Evolutionary conservation across 2,113 vertebrate species (phyloP).

Genomic region (Columbina picui): DNA sequence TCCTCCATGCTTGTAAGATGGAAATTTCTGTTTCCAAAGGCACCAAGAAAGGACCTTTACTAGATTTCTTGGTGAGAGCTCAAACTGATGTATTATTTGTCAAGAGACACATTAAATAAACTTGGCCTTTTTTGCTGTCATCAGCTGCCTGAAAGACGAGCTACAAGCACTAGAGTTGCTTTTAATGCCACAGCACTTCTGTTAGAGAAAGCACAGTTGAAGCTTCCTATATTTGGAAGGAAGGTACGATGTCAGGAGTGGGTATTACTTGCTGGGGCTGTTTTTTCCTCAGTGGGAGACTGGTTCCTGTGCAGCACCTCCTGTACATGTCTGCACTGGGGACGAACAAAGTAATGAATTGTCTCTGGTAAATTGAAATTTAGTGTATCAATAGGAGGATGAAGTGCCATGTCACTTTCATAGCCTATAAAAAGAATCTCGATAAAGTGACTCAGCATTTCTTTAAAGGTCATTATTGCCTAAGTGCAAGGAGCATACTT

Average conservation of each 20-base stretch:
- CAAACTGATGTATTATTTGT: slow-evolving; percentile 51
- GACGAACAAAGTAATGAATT: neutral
- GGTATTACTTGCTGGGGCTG: neutral
- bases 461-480: neutral
- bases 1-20: neutral
- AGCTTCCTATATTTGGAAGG: neutral
- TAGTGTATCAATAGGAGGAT: neutral
- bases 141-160: slow-evolving; percentile 37
- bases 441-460: neutral
- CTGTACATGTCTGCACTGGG: neutral
- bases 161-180: slow-evolving; percentile 13
- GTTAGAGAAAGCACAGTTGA: neutral
- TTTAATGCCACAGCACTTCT: slow-evolving; percentile 20
- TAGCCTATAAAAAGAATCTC: neutral
- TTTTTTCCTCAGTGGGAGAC: neutral
- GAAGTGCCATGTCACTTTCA: neutral
- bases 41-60: neutral
- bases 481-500: neutral
- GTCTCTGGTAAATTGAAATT: neutral
- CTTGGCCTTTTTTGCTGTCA: slow-evolving; percentile 55
- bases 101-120: slow-evolving; percentile 62
- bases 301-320: neutral
- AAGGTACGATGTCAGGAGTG: neutral
- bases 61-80: slow-evolving; percentile 23
- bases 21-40: slow-evolving; percentile 35